A percentile compares a stretch with the other conserved stretches of the same genome.
Conservation (phyloP, 2,113 vertebrate species). For the Nesospiza acunhae region DNA sequence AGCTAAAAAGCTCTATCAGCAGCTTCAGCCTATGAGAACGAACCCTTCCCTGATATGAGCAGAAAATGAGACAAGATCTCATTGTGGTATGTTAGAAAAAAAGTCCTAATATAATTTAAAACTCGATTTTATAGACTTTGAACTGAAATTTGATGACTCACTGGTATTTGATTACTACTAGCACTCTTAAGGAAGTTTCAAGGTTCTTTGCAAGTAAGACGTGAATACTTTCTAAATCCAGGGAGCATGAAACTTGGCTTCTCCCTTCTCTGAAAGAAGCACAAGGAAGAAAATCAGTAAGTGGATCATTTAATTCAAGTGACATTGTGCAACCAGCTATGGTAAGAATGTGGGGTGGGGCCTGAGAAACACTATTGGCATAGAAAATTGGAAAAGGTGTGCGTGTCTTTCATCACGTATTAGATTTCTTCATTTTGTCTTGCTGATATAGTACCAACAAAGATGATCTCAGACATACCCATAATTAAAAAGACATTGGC, state of each 20-base stretch:
- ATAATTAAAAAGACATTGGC: slow-evolving; percentile 22
- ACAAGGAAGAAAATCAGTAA: slow-evolving; percentile 1
- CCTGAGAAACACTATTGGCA: slow-evolving; percentile 18
- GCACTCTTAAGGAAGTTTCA: neutral
- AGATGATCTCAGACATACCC: slow-evolving; percentile 20
- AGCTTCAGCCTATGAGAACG: neutral
- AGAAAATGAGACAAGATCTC: neutral
- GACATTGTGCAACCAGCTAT: neutral
- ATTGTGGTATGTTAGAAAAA: neutral
- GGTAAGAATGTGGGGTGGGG: slow-evolving; percentile 52
- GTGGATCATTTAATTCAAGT: slow-evolving; percentile 6
- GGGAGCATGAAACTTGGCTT: neutral
- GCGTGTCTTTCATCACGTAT: neutral
- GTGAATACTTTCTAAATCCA: neutral
- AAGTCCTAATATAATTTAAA: neutral
- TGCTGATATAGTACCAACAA: slow-evolving; percentile 10
- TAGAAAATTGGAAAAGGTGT: slow-evolving; percentile 25
- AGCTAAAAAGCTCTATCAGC: neutral
- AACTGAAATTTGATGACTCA: slow-evolving; percentile 4
- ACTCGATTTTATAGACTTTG: neutral
- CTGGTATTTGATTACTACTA: neutral
- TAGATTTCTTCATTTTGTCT: slow-evolving; percentile 43
- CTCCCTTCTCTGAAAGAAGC: neutral
- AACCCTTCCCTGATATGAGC: neutral
- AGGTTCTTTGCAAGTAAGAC: neutral